phyloP scores from a whole-genome alignment of 2,888 invertebrate genomes.

The Strigamia maritima region DNA sequence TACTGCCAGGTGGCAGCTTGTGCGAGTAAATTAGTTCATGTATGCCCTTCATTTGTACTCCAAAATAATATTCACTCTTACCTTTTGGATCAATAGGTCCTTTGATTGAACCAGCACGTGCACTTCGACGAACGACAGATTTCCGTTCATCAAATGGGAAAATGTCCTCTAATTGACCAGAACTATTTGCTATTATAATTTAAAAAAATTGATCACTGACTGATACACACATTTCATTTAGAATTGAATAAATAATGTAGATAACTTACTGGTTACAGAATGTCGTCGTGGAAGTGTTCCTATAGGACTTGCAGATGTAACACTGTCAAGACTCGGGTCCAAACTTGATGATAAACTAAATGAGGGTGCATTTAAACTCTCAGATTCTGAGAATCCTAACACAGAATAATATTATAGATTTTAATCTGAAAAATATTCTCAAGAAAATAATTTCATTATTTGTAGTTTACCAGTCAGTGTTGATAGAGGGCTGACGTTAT shows the following conservation, averaged over 20 bases:
- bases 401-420: constrained; percentile 21
- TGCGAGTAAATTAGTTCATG: too few relatives aligned
- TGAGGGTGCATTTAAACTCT: constrained; percentile 53
- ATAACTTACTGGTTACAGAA: constrained; percentile 68
- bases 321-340: constrained; percentile 62
- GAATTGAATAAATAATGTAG: not conserved
- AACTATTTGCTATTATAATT: constrained; percentile 58
- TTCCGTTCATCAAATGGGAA: constrained; percentile 70
- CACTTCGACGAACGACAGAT: constrained; percentile 72
- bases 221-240: not conserved
- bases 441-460: not conserved
- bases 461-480: constrained; percentile 65
- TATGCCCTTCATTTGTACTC: too few relatives aligned
- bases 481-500: constrained; percentile 84
- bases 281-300: constrained; percentile 63
- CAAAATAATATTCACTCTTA: constrained; percentile 45
- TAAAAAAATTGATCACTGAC: not conserved
- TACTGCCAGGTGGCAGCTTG: too few relatives aligned
- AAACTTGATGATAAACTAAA: constrained; percentile 46
- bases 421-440: not conserved
- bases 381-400: constrained; percentile 69
- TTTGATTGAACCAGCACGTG: constrained; percentile 64
- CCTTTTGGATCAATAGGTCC: constrained; percentile 60
- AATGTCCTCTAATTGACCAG: constrained; percentile 63
- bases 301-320: constrained; percentile 69